Percentiles rank a stretch among this genome's conserved stretches.
phyloP scores from a whole-genome alignment of 2,888 invertebrate genomes.

The Drosophila paranaensis region DNA sequence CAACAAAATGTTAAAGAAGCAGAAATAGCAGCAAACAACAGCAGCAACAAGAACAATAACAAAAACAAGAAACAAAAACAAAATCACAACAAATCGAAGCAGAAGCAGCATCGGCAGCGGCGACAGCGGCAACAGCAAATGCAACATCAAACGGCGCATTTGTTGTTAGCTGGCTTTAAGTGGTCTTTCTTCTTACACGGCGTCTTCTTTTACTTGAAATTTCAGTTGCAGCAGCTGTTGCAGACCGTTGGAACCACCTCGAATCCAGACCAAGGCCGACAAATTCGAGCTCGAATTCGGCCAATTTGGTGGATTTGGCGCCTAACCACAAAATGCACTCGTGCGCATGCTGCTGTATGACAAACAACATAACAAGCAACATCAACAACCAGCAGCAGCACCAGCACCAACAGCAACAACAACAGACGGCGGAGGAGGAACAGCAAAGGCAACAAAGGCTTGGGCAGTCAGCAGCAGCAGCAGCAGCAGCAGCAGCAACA shows the following conservation, averaged over 20 bases:
- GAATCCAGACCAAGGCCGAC: slow-evolving; percentile 61
- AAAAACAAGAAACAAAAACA: neutral
- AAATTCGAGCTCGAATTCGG: slow-evolving; percentile 39
- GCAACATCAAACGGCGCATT: slow-evolving; percentile 34
- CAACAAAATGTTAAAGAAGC: slow-evolving; percentile 30
- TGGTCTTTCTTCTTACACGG: slow-evolving; percentile 26
- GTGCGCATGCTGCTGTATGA: slow-evolving; percentile 73
- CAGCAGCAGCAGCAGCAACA: slow-evolving; percentile 31
- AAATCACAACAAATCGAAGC: slow-evolving; percentile 1
- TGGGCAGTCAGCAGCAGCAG: slow-evolving; percentile 2
- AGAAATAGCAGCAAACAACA: slow-evolving; percentile 23
- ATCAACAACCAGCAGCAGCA: slow-evolving; percentile 23
- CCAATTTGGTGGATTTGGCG: slow-evolving; percentile 66
- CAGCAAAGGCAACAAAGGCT: neutral
- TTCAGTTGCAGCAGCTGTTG: slow-evolving; percentile 23
- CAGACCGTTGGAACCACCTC: slow-evolving; percentile 9
- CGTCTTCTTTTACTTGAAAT: slow-evolving; percentile 30
- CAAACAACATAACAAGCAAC: slow-evolving; percentile 45
- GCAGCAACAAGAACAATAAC: slow-evolving; percentile 20
- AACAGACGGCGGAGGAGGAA: slow-evolving; percentile 11
- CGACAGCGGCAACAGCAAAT: slow-evolving; percentile 36
- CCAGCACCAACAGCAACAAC: neutral
- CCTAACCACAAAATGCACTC: slow-evolving; percentile 81
- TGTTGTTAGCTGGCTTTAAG: slow-evolving; percentile 28
- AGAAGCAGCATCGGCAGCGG: slow-evolving; percentile 3